Evolutionary conservation across 2,113 vertebrate species (phyloP).

Genomic region (Crotalus tigris): DNA sequence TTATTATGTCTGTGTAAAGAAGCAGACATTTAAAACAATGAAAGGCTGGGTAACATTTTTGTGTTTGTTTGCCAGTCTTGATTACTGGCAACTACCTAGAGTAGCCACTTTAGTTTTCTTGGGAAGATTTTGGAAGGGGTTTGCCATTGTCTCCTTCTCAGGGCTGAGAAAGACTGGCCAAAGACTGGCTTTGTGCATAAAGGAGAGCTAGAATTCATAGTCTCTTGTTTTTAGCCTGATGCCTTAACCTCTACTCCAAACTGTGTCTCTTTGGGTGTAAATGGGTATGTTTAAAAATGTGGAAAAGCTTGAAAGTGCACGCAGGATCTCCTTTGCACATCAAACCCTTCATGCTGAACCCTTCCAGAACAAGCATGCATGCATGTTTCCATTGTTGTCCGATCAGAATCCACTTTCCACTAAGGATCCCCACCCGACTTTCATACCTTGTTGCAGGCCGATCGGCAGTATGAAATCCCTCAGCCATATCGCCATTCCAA

Average conservation of each 20-base stretch:
- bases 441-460: conserved; percentile 74
- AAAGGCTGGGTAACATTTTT: background rate
- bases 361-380: background rate
- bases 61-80: background rate
- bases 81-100: background rate
- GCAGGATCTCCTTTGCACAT: background rate
- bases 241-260: background rate
- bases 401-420: background rate
- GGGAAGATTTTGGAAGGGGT: background rate
- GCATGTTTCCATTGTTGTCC: background rate
- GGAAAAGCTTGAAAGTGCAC: background rate
- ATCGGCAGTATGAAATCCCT: conserved; percentile 80
- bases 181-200: background rate
- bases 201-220: background rate
- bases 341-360: background rate
- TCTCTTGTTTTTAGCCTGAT: background rate
- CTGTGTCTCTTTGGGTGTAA: background rate
- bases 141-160: background rate
- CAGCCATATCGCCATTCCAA: conserved; percentile 79
- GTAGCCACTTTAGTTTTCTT: background rate
- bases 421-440: conserved; percentile 17
- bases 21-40: background rate
- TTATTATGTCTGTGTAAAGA: background rate
- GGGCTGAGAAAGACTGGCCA: background rate
- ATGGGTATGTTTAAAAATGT: background rate